phyloP scores from a whole-genome alignment of 2,113 vertebrate genomes.

The Leptocoma aspasia region DNA sequence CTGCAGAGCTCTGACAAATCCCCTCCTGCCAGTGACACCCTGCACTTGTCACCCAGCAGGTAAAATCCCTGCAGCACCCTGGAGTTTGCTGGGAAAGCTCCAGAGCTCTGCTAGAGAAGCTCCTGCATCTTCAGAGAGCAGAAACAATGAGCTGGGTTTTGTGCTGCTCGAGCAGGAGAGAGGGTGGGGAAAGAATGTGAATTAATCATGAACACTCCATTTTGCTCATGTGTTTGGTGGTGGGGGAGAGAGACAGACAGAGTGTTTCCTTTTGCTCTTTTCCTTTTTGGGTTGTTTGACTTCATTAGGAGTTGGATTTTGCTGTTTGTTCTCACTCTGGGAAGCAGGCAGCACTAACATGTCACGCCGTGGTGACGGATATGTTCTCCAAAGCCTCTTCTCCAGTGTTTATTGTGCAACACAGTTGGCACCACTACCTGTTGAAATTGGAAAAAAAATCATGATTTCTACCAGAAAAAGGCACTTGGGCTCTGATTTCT shows the following conservation, averaged over 20 bases:
- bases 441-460: background rate
- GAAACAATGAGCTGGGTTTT: background rate
- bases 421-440: constrained; percentile 26
- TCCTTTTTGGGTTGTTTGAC: constrained; percentile 32
- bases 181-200: constrained; percentile 13
- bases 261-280: constrained; percentile 5
- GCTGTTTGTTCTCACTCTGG: constrained; percentile 33
- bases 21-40: background rate
- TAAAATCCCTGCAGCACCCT: background rate
- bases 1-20: background rate
- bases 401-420: background rate
- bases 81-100: background rate
- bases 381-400: background rate
- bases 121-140: background rate
- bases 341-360: background rate
- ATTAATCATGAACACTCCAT: constrained; percentile 53
- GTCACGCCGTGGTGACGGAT: background rate
- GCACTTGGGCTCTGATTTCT: background rate
- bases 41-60: background rate
- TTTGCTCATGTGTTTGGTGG: constrained; percentile 27
- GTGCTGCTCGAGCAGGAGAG: constrained; percentile 13
- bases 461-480: background rate
- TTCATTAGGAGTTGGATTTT: constrained; percentile 43
- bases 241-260: background rate
- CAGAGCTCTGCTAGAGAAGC: background rate